These are phyloP conservation scores for Minunthozetes semirufus DNA, from an alignment of 2,888 invertebrate genomes.

Conservation along the genomic window DNA sequence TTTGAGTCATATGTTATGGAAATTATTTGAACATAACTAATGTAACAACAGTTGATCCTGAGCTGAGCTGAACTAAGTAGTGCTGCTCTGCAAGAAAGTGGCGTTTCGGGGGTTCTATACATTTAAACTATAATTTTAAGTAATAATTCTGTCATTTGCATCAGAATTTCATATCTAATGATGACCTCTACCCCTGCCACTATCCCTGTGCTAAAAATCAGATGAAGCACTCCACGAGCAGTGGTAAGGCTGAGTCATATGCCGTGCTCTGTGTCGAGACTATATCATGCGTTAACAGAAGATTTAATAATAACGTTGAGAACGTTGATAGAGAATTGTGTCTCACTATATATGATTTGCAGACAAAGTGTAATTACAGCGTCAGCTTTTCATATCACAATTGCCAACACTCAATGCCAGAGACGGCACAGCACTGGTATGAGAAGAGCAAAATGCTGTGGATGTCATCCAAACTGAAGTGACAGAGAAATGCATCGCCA, in stretches of 20 bases:
- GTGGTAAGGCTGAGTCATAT: slow-evolving; percentile 10
- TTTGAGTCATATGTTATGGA: slow-evolving; percentile 14
- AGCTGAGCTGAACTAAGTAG: background rate
- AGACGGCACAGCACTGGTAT: background rate
- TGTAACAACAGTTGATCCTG: background rate
- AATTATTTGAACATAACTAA: background rate
- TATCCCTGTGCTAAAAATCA: slow-evolving; percentile 4
- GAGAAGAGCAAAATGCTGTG: slow-evolving; percentile 7
- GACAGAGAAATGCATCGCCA: slow-evolving; percentile 12
- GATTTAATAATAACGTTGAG: slow-evolving; percentile 19
- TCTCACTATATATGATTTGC: slow-evolving; percentile 4
- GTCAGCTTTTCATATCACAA: slow-evolving; percentile 22
- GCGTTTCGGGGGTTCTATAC: background rate
- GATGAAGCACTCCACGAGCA: background rate
- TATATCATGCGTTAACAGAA: slow-evolving; percentile 17
- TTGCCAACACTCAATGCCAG: slow-evolving; percentile 3
- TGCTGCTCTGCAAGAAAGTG: background rate
- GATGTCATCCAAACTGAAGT: slow-evolving; percentile 8
- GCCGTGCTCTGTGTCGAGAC: background rate
- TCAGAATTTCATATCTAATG: slow-evolving; percentile 14
- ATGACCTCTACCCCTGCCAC: slow-evolving; percentile 7
- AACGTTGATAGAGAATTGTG: background rate
- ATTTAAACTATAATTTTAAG: slow-evolving; percentile 5
- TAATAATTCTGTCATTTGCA: slow-evolving; percentile 22
- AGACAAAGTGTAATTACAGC: slow-evolving; percentile 22